Percentiles rank a stretch among this genome's conserved stretches.
phyloP scores from a whole-genome alignment of 2,888 invertebrate genomes.

The Rhyacophila evoluta region DNA sequence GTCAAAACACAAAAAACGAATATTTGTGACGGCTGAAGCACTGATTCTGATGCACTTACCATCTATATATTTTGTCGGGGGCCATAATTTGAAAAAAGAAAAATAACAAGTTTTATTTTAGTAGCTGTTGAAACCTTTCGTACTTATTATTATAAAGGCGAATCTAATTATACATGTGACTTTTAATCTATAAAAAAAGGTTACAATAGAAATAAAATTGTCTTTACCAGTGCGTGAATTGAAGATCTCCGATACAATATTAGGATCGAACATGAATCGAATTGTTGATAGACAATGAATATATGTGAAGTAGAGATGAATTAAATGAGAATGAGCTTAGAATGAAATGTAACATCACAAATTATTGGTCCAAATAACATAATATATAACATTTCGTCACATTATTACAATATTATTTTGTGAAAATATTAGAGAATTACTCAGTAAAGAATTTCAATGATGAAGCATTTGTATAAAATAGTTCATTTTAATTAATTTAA shows the following conservation, averaged over 20 bases:
- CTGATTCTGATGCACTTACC: constrained; percentile 40
- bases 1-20: constrained; percentile 26
- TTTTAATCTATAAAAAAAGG: too few species aligned
- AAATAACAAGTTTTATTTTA: constrained; percentile 30
- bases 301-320: too few species aligned
- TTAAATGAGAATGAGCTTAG: not conserved
- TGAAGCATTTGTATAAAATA: too few species aligned
- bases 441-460: not conserved
- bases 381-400: not conserved
- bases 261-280: too few species aligned
- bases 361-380: not conserved
- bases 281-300: too few species aligned
- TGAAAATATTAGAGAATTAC: not conserved
- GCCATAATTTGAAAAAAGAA: constrained; percentile 40
- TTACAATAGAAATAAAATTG: too few species aligned
- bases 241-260: too few species aligned
- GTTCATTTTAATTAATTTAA: too few species aligned
- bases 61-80: constrained; percentile 39
- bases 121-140: not conserved
- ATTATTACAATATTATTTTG: not conserved
- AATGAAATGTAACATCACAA: not conserved
- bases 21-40: constrained; percentile 18
- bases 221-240: too few species aligned
- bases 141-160: too few species aligned
- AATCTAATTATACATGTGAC: too few species aligned